These are phyloP conservation scores for Aquatica leii DNA, from an alignment of 2,888 invertebrate genomes.

Conservation along the genomic window DNA sequence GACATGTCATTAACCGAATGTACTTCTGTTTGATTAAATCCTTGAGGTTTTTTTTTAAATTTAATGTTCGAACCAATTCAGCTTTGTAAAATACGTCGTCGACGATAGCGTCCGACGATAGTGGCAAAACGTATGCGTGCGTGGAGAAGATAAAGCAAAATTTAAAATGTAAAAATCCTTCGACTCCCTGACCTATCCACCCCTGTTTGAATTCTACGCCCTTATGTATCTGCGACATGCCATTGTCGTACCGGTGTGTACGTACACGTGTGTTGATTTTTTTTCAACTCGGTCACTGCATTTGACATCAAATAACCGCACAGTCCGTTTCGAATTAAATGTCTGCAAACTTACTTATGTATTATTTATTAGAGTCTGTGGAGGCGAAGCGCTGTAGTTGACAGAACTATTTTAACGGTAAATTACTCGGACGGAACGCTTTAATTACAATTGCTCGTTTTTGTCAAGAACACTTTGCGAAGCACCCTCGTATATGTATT, in stretches of 20 bases:
- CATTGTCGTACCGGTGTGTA: too few species aligned
- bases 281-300: slow-evolving; percentile 31
- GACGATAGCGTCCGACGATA: slow-evolving; percentile 25
- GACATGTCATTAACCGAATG: too few species aligned
- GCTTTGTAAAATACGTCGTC: slow-evolving; percentile 21
- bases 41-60: background rate
- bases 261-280: slow-evolving; percentile 24
- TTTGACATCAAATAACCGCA: slow-evolving; percentile 41
- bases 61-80: slow-evolving; percentile 11
- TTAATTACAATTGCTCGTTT: slow-evolving; percentile 17
- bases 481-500: background rate
- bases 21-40: too few species aligned
- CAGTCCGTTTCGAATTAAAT: slow-evolving; percentile 43
- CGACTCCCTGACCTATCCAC: slow-evolving; percentile 30
- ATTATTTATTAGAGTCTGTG: slow-evolving; percentile 39
- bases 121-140: slow-evolving; percentile 32
- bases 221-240: too few species aligned
- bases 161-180: slow-evolving; percentile 38
- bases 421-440: slow-evolving; percentile 21
- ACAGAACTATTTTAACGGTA: slow-evolving; percentile 35
- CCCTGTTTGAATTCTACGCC: background rate
- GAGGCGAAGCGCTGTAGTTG: slow-evolving; percentile 29
- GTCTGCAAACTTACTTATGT: slow-evolving; percentile 41
- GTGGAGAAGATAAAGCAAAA: slow-evolving; percentile 29
- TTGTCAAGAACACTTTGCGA: too few species aligned